Evolutionary conservation across 2,888 invertebrate genomes (phyloP).

Genomic region (Stenolophus ochropezus): DNA sequence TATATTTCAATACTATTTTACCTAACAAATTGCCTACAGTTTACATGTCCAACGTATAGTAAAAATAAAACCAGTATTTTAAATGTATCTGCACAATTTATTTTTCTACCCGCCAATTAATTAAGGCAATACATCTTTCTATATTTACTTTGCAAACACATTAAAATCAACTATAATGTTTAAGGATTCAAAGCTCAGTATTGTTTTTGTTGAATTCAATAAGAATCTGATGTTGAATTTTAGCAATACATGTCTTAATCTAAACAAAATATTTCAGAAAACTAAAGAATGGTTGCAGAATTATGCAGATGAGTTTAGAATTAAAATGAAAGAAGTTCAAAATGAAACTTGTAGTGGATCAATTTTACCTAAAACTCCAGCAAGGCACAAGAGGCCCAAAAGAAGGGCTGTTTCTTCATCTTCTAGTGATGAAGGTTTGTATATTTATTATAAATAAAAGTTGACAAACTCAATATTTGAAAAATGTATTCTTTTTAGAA

Average conservation of each 20-base stretch:
- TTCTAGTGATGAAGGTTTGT: conserved; percentile 5
- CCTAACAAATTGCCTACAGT: no score
- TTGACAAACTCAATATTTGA: not conserved
- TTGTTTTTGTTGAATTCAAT: no score
- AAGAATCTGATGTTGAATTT: no score
- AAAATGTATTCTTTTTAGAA: not conserved
- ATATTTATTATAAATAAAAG: not conserved
- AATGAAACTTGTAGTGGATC: not conserved
- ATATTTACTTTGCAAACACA: no score
- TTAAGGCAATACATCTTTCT: no score
- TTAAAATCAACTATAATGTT: no score
- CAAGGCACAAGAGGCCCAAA: not conserved
- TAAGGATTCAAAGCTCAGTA: no score
- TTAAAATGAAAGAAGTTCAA: not conserved
- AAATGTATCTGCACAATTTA: no score
- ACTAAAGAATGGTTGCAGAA: not conserved
- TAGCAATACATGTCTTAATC: no score
- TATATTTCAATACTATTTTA: not conserved
- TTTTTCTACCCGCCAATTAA: no score
- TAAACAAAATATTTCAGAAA: not conserved
- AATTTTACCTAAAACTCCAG: conserved; percentile 10
- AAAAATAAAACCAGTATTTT: no score
- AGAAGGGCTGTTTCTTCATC: not conserved
- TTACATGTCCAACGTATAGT: no score
- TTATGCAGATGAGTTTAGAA: not conserved